Percentiles rank a stretch among this genome's conserved stretches.
Conservation (phyloP, 2,888 invertebrate genomes). For the Gari tellinella region DNA sequence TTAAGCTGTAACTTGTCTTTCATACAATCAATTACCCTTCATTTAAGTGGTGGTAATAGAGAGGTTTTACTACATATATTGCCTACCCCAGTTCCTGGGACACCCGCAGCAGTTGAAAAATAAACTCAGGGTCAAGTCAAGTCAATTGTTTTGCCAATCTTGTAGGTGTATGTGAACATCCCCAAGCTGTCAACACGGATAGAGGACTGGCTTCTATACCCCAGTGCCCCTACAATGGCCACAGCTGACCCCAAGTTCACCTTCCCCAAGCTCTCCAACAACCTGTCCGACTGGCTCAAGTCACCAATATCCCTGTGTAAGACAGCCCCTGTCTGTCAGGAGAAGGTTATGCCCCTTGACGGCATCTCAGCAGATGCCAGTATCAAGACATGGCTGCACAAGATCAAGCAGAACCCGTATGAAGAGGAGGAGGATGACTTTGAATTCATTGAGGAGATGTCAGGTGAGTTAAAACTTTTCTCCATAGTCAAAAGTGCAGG, state of each 20-base stretch:
- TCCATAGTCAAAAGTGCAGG: too few relatives aligned
- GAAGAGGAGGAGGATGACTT: constrained; percentile 80
- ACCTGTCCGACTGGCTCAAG: constrained; percentile 62
- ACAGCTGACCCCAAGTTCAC: constrained; percentile 50
- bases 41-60: too few relatives aligned
- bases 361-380: constrained; percentile 68
- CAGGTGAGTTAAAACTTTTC: constrained; percentile 39
- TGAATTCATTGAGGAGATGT: constrained; percentile 74
- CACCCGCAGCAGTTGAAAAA: too few relatives aligned
- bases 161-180: constrained; percentile 76
- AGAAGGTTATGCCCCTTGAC: constrained; percentile 9
- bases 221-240: constrained; percentile 41
- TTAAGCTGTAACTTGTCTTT: too few relatives aligned
- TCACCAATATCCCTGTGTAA: constrained; percentile 34
- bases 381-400: constrained; percentile 80
- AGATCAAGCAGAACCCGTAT: constrained; percentile 77
- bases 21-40: too few relatives aligned
- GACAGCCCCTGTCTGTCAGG: constrained; percentile 10
- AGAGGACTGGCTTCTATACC: constrained; percentile 77
- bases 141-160: neutral
- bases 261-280: constrained; percentile 54
- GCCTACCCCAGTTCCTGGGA: too few relatives aligned
- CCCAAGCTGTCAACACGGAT: constrained; percentile 71
- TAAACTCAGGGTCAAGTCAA: too few relatives aligned
- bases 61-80: too few relatives aligned